Percentiles rank a stretch among this genome's conserved stretches.
Evolutionary conservation across 2,797 vertebrate species (phyloP).

Genomic region (Leptatherina wallacei): DNA sequence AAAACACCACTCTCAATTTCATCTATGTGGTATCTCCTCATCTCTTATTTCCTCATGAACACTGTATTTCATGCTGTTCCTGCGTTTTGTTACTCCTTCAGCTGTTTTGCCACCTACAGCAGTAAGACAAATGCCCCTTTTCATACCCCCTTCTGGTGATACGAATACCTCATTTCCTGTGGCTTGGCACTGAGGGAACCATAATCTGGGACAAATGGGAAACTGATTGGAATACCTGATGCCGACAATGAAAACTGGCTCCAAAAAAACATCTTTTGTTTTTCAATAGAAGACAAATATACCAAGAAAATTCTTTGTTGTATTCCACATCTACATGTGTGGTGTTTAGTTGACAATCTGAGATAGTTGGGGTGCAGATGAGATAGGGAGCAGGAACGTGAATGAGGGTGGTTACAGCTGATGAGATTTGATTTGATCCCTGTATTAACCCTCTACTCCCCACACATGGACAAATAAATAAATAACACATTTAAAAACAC

Average conservation of each 20-base stretch:
- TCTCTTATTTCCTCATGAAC: constrained; percentile 17
- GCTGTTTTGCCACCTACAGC: constrained; percentile 78
- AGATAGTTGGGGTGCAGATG: constrained; percentile 10
- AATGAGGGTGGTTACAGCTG: constrained; percentile 35
- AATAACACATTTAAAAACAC: constrained; percentile 52
- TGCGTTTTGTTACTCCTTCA: constrained; percentile 41
- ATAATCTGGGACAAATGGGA: constrained; percentile 81
- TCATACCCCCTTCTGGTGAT: constrained; percentile 74
- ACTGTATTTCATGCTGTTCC: constrained; percentile 25
- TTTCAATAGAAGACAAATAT: constrained; percentile 67
- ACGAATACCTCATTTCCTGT: constrained; percentile 87
- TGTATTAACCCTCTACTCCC: constrained; percentile 43
- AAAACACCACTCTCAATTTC: constrained; percentile 41
- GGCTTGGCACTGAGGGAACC: constrained; percentile 69
- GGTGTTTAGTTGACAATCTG: constrained; percentile 36
- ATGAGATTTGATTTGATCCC: constrained; percentile 51
- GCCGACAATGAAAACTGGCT: constrained; percentile 66
- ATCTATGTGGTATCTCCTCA: constrained; percentile 7
- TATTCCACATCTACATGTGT: constrained; percentile 35
- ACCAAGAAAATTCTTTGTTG: constrained; percentile 48
- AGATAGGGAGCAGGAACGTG: neutral
- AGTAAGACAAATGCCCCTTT: constrained; percentile 83
- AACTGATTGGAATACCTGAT: constrained; percentile 83
- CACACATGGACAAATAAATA: constrained; percentile 56
- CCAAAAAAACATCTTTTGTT: constrained; percentile 83